These are phyloP conservation scores for Vultur gryphus DNA, from an alignment of 2,797 vertebrate species.

Conservation along the genomic window DNA sequence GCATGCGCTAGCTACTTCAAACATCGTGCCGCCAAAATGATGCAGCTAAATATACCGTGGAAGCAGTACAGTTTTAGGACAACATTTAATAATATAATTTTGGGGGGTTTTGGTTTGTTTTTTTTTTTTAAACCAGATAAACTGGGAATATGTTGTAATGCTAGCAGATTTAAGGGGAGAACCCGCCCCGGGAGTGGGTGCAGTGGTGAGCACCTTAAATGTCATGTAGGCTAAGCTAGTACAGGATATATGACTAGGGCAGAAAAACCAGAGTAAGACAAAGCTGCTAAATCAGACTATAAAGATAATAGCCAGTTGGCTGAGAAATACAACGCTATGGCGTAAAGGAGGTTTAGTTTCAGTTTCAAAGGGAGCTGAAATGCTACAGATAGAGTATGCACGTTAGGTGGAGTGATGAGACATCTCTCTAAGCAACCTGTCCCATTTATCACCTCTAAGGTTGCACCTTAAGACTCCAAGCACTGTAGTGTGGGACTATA, in stretches of 20 bases:
- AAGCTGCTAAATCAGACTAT: background rate
- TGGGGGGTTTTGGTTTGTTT: too few relatives aligned
- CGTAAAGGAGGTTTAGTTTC: background rate
- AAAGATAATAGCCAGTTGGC: background rate
- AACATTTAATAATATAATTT: background rate
- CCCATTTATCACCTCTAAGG: background rate
- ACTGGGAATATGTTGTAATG: background rate
- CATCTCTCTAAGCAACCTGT: background rate
- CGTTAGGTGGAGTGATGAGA: background rate
- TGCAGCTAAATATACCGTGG: background rate
- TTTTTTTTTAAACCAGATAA: background rate
- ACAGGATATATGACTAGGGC: background rate
- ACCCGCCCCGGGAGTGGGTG: background rate
- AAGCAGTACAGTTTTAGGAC: background rate
- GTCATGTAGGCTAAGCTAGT: background rate
- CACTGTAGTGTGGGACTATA: background rate
- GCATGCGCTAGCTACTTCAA: background rate
- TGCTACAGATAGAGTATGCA: background rate
- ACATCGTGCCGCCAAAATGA: fast-evolving
- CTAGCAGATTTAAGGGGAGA: background rate
- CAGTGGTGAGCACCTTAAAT: background rate
- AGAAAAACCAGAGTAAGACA: background rate
- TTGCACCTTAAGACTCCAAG: background rate
- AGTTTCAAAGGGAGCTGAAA: background rate
- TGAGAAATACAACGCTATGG: background rate